Conservation (phyloP, 2,797 vertebrate species). For the Periophthalmus magnuspinnatus region DNA sequence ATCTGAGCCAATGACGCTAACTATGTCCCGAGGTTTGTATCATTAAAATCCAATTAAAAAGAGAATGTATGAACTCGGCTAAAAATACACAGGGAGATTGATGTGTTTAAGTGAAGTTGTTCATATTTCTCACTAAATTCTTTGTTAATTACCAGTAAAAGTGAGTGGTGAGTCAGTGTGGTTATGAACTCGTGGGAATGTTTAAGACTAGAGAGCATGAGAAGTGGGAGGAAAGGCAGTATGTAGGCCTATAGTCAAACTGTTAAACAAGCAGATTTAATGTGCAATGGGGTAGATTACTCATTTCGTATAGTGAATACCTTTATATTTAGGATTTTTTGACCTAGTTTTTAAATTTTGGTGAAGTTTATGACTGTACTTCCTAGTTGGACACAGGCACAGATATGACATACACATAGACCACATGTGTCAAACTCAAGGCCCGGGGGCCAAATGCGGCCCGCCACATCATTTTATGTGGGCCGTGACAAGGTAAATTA, state of each 20-base stretch:
- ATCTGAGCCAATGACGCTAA: background rate
- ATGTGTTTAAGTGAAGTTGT: background rate
- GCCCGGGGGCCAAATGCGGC: too few relatives aligned
- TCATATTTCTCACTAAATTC: background rate
- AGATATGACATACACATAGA: too few relatives aligned
- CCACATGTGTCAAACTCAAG: too few relatives aligned
- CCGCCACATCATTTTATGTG: too few relatives aligned
- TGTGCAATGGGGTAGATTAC: too few relatives aligned
- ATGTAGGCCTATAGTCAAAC: background rate
- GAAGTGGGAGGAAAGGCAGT: background rate
- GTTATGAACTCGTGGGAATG: background rate
- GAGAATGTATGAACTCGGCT: background rate
- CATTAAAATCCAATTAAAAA: constrained; percentile 12
- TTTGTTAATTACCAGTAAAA: background rate
- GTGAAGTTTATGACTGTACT: too few relatives aligned
- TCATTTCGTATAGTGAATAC: too few relatives aligned
- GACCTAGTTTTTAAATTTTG: too few relatives aligned
- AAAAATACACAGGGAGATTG: background rate
- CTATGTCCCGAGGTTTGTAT: background rate
- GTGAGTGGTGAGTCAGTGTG: background rate
- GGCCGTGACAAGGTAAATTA: too few relatives aligned
- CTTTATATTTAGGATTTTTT: too few relatives aligned
- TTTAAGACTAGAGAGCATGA: too few relatives aligned
- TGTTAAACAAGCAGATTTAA: background rate
- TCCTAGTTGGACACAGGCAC: too few relatives aligned